phyloP scores from a whole-genome alignment of 2,888 invertebrate genomes.

The Drosophila phalerata region DNA sequence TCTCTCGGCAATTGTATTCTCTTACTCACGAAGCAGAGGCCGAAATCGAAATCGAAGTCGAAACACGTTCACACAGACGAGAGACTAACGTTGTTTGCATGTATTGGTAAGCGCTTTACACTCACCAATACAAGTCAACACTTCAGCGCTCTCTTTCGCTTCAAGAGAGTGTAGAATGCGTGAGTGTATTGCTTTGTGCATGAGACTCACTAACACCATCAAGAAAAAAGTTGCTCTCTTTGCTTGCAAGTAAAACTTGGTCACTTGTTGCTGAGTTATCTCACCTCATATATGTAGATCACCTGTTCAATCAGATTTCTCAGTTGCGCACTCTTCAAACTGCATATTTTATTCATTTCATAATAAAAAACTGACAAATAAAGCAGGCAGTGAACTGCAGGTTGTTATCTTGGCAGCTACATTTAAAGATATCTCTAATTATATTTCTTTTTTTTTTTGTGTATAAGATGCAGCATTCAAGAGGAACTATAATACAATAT shows the following conservation, averaged over 20 bases:
- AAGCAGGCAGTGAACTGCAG: too few species aligned
- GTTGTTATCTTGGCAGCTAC: too few species aligned
- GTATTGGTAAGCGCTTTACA: background rate
- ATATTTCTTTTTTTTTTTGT: too few species aligned
- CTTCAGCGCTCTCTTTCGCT: slow-evolving; percentile 33
- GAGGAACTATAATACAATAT: too few species aligned
- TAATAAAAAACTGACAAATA: too few species aligned
- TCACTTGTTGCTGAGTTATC: background rate
- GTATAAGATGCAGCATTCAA: too few species aligned
- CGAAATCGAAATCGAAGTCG: background rate
- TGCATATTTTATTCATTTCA: background rate
- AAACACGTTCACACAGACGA: background rate
- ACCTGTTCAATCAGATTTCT: background rate
- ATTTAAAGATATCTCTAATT: background rate
- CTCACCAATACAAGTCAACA: slow-evolving; percentile 32
- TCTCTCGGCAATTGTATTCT: slow-evolving; percentile 25
- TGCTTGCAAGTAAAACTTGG: background rate
- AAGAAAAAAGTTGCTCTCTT: background rate
- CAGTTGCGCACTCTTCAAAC: background rate
- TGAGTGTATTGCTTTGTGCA: background rate
- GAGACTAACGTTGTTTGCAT: background rate
- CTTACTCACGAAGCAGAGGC: slow-evolving; percentile 9
- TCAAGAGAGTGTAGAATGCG: background rate
- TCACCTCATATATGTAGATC: background rate
- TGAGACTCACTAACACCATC: slow-evolving; percentile 32